These are phyloP conservation scores for Ammodramus savannarum DNA, from an alignment of 2,113 vertebrate genomes.

Conservation along the genomic window DNA sequence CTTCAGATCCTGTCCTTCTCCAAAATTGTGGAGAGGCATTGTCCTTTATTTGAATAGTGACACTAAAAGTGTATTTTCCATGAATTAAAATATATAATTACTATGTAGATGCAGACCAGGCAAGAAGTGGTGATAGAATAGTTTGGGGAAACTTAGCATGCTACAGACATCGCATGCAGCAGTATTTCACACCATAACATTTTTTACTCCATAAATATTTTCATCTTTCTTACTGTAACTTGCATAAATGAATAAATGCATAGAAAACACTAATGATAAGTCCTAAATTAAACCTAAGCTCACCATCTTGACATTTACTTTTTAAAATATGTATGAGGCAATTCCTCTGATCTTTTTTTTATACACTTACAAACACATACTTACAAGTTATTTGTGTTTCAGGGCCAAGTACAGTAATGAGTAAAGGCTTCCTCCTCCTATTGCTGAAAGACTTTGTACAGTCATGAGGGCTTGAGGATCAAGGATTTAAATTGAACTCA, in stretches of 20 bases:
- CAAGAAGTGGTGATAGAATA: neutral
- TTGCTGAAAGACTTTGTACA: neutral
- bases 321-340: slow-evolving; percentile 51
- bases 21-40: neutral
- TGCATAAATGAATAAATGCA: slow-evolving; percentile 56
- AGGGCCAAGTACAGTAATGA: neutral
- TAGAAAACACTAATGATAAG: slow-evolving; percentile 5
- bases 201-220: slow-evolving; percentile 36
- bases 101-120: neutral
- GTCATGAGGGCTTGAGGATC: neutral
- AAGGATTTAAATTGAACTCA: neutral
- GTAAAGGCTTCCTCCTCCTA: neutral
- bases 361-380: neutral
- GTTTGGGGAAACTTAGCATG: neutral
- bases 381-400: slow-evolving; percentile 10
- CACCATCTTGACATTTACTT: slow-evolving; percentile 1
- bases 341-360: slow-evolving; percentile 33
- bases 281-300: slow-evolving; percentile 37
- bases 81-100: neutral
- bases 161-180: neutral
- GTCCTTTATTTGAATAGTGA: neutral
- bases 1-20: neutral
- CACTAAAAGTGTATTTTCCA: neutral
- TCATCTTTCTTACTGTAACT: slow-evolving; percentile 19
- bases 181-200: neutral